A percentile compares a stretch with the other conserved stretches of the same genome.
Evolutionary conservation across 2,888 invertebrate genomes (phyloP).

Genomic region (Torymus texanus): DNA sequence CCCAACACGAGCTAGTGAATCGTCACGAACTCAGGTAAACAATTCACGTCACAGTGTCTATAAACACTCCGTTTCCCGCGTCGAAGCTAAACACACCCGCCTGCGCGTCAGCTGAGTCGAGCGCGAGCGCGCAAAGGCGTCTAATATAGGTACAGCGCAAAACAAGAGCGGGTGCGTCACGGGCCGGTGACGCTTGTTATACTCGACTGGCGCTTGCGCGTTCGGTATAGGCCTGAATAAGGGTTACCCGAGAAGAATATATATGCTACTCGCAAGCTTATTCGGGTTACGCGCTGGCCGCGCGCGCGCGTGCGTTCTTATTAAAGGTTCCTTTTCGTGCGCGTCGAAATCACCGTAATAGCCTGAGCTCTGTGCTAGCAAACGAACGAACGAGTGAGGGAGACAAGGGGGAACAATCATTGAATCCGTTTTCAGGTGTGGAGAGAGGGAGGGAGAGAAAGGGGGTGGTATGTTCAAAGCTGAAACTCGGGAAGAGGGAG

Average conservation of each 20-base stretch:
- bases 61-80: too few relatives aligned
- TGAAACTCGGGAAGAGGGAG: neutral
- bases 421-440: neutral
- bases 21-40: too few relatives aligned
- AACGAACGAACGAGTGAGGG: neutral
- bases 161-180: too few relatives aligned
- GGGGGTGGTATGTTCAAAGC: neutral
- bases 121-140: too few relatives aligned
- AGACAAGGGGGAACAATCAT: neutral
- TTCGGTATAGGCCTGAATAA: constrained; percentile 2
- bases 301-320: constrained; percentile 21
- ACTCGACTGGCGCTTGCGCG: too few relatives aligned
- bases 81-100: too few relatives aligned
- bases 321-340: constrained; percentile 25
- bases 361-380: too few relatives aligned
- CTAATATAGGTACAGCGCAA: too few relatives aligned
- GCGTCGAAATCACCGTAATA: constrained; percentile 16
- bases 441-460: neutral
- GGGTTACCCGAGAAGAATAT: constrained; percentile 31
- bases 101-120: too few relatives aligned
- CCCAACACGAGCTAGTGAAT: too few relatives aligned
- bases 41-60: too few relatives aligned
- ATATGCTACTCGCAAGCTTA: constrained; percentile 12
- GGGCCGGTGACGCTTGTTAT: too few relatives aligned
- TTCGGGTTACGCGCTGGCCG: constrained; percentile 28